These are phyloP conservation scores for Araneus ventricosus DNA, from an alignment of 1,140 invertebrate genomes.

Conservation along the genomic window DNA sequence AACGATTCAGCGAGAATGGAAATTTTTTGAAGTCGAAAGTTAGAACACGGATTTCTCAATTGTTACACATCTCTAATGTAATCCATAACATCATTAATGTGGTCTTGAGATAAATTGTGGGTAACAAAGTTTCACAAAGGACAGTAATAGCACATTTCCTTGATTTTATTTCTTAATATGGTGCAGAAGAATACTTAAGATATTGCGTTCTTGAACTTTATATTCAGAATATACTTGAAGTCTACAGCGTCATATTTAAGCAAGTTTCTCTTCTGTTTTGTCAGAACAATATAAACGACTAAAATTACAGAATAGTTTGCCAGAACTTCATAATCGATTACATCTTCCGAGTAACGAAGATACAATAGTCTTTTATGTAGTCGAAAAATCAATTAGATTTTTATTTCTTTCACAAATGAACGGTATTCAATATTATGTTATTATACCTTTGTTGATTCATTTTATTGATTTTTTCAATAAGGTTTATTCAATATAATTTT, in stretches of 20 bases:
- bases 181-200: background rate
- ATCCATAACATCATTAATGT: background rate
- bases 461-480: too few relatives aligned
- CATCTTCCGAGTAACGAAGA: too few relatives aligned
- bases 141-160: background rate
- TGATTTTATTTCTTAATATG: background rate
- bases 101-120: background rate
- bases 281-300: too few relatives aligned
- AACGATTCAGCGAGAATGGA: background rate
- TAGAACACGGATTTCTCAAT: background rate
- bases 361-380: too few relatives aligned
- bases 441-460: too few relatives aligned
- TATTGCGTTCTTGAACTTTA: background rate
- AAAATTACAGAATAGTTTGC: too few relatives aligned
- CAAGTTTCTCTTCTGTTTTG: background rate
- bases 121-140: background rate
- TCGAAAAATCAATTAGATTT: too few relatives aligned
- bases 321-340: too few relatives aligned
- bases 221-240: background rate
- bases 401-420: too few relatives aligned
- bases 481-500: too few relatives aligned
- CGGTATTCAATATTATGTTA: too few relatives aligned
- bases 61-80: background rate
- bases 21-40: background rate
- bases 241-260: background rate